These are phyloP conservation scores for Macrosoma leucophasiata DNA, from an alignment of 2,888 invertebrate genomes.

Conservation along the genomic window DNA sequence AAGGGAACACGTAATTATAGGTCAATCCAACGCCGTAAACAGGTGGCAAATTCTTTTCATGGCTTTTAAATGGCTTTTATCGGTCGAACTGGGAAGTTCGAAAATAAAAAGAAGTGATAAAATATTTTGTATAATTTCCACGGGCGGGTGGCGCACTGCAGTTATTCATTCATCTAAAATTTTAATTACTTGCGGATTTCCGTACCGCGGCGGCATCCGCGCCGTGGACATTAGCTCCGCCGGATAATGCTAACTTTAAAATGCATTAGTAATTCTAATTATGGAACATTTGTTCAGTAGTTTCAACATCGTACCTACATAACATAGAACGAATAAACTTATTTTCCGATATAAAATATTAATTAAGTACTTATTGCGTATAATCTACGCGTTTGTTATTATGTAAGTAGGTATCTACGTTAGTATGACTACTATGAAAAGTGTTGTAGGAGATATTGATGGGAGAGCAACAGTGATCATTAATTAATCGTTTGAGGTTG, in stretches of 20 bases:
- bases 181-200: conserved; percentile 68
- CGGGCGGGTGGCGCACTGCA: conserved; percentile 46
- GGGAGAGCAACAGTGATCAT: no score
- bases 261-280: conserved; percentile 15
- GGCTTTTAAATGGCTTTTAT: no score
- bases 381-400: no score
- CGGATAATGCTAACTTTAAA: background rate
- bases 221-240: conserved; percentile 14
- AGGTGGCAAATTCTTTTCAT: conserved; percentile 24
- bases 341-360: no score
- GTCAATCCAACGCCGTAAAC: conserved; percentile 38
- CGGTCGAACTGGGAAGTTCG: conserved; percentile 1
- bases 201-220: conserved; percentile 39
- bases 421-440: no score
- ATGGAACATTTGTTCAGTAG: no score
- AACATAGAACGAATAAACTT: no score
- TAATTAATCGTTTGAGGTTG: no score
- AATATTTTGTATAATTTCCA: conserved; percentile 25
- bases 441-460: no score
- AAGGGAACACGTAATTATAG: conserved; percentile 54
- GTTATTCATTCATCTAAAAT: conserved; percentile 63
- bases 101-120: conserved; percentile 11
- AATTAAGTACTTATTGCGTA: no score
- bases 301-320: no score
- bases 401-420: no score